phyloP scores from a whole-genome alignment of 2,888 invertebrate species.

The Cremastinae sp. region DNA sequence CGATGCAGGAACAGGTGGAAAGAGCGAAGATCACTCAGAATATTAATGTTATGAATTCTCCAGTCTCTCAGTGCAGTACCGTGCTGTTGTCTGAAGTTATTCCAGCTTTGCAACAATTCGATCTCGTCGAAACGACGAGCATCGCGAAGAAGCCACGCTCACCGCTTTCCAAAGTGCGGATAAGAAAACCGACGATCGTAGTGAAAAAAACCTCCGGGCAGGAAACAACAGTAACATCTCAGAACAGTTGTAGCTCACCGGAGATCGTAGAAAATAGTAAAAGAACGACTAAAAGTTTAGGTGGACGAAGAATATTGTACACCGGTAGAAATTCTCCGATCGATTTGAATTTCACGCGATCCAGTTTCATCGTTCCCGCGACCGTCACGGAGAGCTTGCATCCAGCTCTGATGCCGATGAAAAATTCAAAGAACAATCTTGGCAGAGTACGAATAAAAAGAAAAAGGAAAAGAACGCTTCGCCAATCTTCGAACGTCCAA shows the following conservation, averaged over 20 bases:
- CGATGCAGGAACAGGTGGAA: not conserved
- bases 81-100: slow-evolving; percentile 59
- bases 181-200: not conserved
- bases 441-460: slow-evolving; percentile 26
- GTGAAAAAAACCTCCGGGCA: not conserved
- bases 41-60: not conserved
- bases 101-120: slow-evolving; percentile 51
- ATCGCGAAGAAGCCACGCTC: not conserved
- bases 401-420: slow-evolving; percentile 66
- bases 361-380: not conserved
- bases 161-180: slow-evolving; percentile 6
- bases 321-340: slow-evolving; percentile 68
- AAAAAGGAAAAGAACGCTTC: slow-evolving; percentile 45
- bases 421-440: not conserved
- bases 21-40: not conserved
- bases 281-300: not conserved
- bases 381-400: slow-evolving; percentile 52
- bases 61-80: slow-evolving; percentile 19
- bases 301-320: slow-evolving; percentile 65
- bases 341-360: slow-evolving; percentile 63
- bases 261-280: not conserved
- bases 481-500: not conserved
- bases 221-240: not conserved
- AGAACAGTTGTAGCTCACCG: not conserved
- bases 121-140: slow-evolving; percentile 22